Percentiles rank a stretch among this genome's conserved stretches.
phyloP scores from a whole-genome alignment of 2,113 vertebrate species.

The Ovibos moschatus region DNA sequence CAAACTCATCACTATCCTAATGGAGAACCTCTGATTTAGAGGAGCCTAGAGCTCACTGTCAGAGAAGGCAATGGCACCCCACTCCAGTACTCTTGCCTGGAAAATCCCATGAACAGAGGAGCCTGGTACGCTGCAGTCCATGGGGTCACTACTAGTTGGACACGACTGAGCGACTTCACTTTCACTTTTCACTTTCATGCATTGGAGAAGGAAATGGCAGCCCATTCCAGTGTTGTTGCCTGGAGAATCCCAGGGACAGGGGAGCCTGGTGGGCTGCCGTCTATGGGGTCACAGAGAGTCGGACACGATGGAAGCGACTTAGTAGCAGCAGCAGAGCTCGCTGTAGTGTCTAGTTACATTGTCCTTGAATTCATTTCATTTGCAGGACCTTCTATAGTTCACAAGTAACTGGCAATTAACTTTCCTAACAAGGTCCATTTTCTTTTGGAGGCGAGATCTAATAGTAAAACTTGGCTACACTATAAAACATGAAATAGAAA shows the following conservation, averaged over 20 bases:
- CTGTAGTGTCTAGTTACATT: constrained; percentile 89
- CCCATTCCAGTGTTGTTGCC: too few species aligned
- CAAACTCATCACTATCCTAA: neutral
- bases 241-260: too few species aligned
- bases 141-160: too few species aligned
- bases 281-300: too few species aligned
- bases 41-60: constrained; percentile 68
- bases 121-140: too few species aligned
- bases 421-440: constrained; percentile 87
- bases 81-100: too few species aligned
- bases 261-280: too few species aligned
- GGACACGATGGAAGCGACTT: accelerated
- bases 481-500: neutral
- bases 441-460: constrained; percentile 87
- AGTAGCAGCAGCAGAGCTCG: constrained; percentile 2
- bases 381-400: constrained; percentile 87
- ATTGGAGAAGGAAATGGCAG: too few species aligned
- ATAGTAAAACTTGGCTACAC: neutral
- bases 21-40: neutral
- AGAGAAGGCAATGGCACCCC: too few species aligned
- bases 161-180: too few species aligned
- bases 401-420: constrained; percentile 88
- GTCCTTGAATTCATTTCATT: constrained; percentile 84
- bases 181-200: too few species aligned
- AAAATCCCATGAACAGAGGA: too few species aligned